Percentiles rank a stretch among this genome's conserved stretches.
These are phyloP conservation scores for Euschistus heros DNA, from an alignment of 1,140 invertebrate species.

Conservation along the genomic window DNA sequence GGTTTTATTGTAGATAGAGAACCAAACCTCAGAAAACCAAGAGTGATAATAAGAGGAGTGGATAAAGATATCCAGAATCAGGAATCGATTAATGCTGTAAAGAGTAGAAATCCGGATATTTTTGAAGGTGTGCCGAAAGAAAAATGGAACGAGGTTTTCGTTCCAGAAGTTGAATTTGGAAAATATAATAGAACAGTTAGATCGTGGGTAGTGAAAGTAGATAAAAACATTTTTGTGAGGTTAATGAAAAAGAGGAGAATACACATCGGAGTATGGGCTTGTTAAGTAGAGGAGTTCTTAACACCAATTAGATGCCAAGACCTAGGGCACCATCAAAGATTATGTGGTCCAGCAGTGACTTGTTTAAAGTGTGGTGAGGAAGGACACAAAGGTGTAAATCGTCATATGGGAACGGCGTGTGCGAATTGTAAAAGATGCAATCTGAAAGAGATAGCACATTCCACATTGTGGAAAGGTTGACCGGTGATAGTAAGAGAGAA, in stretches of 20 bases:
- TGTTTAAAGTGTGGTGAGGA: neutral
- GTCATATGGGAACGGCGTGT: neutral
- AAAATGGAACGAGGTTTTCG: neutral
- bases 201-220: neutral
- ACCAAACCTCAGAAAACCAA: neutral
- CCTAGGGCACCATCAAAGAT: neutral
- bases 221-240: neutral
- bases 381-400: neutral
- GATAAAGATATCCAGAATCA: neutral
- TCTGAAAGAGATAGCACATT: neutral
- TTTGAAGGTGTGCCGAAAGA: neutral
- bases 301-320: neutral
- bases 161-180: neutral
- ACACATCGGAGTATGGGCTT: neutral
- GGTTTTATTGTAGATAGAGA: neutral
- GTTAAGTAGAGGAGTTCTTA: neutral
- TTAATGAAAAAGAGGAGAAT: neutral
- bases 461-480: neutral
- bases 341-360: neutral
- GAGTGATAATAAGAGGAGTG: neutral
- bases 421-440: neutral
- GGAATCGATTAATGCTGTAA: neutral
- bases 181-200: neutral
- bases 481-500: neutral
- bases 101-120: neutral